Evolutionary conservation across 1,140 invertebrate genomes (phyloP).

Genomic region (Macrocentrus cingulum): DNA sequence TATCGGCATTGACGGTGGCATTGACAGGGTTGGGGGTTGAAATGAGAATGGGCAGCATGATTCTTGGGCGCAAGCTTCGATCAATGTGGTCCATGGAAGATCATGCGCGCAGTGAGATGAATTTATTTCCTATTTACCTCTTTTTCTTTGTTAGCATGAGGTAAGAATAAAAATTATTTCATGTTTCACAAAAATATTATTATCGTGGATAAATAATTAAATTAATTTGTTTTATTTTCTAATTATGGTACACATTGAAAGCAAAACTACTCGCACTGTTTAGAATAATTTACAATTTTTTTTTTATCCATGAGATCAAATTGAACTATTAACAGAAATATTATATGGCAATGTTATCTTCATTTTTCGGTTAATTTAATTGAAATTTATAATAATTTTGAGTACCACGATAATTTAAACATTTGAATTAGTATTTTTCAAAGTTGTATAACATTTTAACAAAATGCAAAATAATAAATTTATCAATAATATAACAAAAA

Average conservation of each 20-base stretch:
- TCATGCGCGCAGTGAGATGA: constrained; percentile 27
- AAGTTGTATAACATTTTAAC: too few relatives aligned
- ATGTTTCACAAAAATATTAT: too few relatives aligned
- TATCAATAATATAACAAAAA: too few relatives aligned
- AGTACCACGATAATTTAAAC: too few relatives aligned
- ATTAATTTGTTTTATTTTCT: constrained; percentile 47
- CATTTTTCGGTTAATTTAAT: too few relatives aligned
- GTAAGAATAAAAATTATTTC: too few relatives aligned
- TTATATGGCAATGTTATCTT: too few relatives aligned
- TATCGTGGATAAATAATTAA: constrained; percentile 54
- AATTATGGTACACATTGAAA: constrained; percentile 43
- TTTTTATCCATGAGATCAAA: constrained; percentile 1
- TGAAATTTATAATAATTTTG: too few relatives aligned
- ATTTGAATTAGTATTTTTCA: too few relatives aligned
- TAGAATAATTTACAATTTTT: constrained; percentile 6
- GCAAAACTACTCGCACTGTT: neutral
- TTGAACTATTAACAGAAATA: too few relatives aligned
- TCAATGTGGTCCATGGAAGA: constrained; percentile 41
- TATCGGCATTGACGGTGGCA: constrained; percentile 43
- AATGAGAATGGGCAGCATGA: constrained; percentile 43
- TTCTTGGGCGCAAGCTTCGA: constrained; percentile 41
- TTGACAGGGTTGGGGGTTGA: constrained; percentile 40
- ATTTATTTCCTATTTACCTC: too few relatives aligned
- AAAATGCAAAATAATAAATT: too few relatives aligned
- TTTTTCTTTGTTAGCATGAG: neutral